A percentile compares a stretch with the other conserved stretches of the same genome.
phyloP scores from a whole-genome alignment of 64 coral and sea anemone genomes.

The Actinia equina region DNA sequence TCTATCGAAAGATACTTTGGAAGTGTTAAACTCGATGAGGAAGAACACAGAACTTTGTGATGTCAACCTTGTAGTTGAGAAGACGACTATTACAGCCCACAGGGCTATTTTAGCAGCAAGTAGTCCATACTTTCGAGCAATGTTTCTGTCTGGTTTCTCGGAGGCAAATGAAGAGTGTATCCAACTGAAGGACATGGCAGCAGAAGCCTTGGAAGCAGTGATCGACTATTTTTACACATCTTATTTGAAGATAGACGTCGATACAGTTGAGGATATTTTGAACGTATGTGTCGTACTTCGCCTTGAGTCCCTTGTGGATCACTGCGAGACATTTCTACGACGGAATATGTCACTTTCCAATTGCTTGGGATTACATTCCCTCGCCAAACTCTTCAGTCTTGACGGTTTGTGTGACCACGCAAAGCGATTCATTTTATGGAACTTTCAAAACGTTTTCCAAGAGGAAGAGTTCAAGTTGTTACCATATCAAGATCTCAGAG shows the following conservation, averaged over 20 bases:
- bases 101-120: slow-evolving; percentile 88
- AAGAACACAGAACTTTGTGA: slow-evolving; percentile 75
- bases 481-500: slow-evolving; percentile 70
- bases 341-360: slow-evolving; percentile 90
- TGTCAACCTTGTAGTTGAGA: slow-evolving; percentile 65
- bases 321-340: slow-evolving; percentile 93
- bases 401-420: slow-evolving; percentile 82
- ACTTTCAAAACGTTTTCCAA: slow-evolving; percentile 88
- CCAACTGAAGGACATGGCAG: slow-evolving; percentile 66
- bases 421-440: slow-evolving; percentile 81
- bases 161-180: slow-evolving; percentile 80
- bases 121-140: slow-evolving; percentile 96
- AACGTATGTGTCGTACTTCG: slow-evolving; percentile 77
- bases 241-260: slow-evolving; percentile 77
- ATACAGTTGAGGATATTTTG: slow-evolving; percentile 82
- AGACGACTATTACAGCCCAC: slow-evolving; percentile 58
- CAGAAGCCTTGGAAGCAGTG: slow-evolving; percentile 58
- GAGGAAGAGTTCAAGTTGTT: slow-evolving; percentile 89
- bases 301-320: slow-evolving; percentile 72
- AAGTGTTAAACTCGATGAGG: slow-evolving; percentile 84
- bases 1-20: slow-evolving; percentile 70
- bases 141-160: slow-evolving; percentile 95
- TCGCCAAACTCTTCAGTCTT: slow-evolving; percentile 77
- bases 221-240: slow-evolving; percentile 94
- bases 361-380: slow-evolving; percentile 84